phyloP scores from a whole-genome alignment of 2,113 vertebrate species.

The Guaruba guarouba region DNA sequence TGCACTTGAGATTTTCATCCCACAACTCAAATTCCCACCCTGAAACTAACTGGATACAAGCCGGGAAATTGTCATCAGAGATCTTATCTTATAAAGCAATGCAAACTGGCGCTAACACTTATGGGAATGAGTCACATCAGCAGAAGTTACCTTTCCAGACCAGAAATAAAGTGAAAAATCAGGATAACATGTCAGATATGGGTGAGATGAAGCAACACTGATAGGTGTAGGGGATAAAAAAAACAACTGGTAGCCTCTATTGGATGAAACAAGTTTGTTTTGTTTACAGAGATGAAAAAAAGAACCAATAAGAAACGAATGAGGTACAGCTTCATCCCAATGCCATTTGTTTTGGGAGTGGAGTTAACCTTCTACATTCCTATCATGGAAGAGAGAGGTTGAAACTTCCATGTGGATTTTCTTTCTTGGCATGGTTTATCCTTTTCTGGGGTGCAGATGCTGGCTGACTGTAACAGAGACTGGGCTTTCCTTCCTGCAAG shows the following conservation, averaged over 20 bases:
- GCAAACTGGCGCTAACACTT: neutral
- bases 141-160: neutral
- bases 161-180: neutral
- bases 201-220: neutral
- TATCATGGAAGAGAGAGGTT: conserved; percentile 10
- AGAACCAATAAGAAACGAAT: neutral
- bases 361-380: conserved; percentile 7
- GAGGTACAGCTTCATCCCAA: neutral
- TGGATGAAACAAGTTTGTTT: neutral
- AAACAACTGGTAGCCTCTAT: neutral
- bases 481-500: conserved; percentile 35
- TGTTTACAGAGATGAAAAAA: neutral
- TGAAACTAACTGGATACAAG: neutral
- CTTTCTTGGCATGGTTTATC: conserved; percentile 37
- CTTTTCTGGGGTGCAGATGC: conserved; percentile 63
- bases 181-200: neutral
- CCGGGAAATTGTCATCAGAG: neutral
- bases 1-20: neutral
- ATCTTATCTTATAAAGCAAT: neutral
- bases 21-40: neutral
- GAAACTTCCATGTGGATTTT: conserved; percentile 42
- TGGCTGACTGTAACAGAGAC: neutral
- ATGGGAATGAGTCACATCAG: neutral
- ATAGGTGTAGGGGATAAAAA: neutral
- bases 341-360: neutral